A percentile compares a stretch with the other conserved stretches of the same genome.
phyloP scores from a whole-genome alignment of 1,140 invertebrate species.

The Olivierus martensii region DNA sequence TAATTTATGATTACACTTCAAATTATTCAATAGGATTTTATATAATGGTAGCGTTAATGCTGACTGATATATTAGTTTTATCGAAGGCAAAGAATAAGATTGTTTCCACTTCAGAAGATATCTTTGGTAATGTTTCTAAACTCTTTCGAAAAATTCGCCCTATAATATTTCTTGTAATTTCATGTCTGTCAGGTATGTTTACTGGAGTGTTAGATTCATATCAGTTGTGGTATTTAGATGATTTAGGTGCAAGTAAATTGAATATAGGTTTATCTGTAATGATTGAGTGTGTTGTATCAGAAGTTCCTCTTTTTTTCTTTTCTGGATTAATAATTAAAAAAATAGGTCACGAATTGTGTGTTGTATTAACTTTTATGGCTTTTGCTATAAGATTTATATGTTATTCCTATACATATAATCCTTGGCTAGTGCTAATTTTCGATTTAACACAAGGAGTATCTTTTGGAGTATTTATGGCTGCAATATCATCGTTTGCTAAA shows the following conservation, averaged over 20 bases:
- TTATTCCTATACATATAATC: neutral
- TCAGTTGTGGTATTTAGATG: neutral
- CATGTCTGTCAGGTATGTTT: neutral
- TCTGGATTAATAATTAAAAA: neutral
- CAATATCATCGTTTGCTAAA: neutral
- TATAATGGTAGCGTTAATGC: neutral
- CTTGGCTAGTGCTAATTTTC: neutral
- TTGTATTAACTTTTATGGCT: constrained; percentile 29
- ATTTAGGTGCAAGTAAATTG: neutral
- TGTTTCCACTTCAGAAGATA: neutral
- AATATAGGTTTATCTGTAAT: neutral
- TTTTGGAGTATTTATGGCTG: neutral
- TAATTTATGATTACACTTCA: neutral
- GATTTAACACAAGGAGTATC: neutral
- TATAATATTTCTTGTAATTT: neutral
- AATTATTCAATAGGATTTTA: neutral
- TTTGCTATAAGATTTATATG: neutral
- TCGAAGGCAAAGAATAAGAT: neutral
- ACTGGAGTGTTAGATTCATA: neutral
- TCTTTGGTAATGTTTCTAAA: neutral
- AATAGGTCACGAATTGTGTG: constrained; percentile 42
- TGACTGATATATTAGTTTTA: neutral
- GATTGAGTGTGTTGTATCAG: neutral
- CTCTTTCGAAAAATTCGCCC: neutral
- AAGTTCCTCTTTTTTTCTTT: neutral